These are phyloP conservation scores for Acanthosepion esculentum DNA, from an alignment of 2,888 invertebrate species.

Conservation along the genomic window DNA sequence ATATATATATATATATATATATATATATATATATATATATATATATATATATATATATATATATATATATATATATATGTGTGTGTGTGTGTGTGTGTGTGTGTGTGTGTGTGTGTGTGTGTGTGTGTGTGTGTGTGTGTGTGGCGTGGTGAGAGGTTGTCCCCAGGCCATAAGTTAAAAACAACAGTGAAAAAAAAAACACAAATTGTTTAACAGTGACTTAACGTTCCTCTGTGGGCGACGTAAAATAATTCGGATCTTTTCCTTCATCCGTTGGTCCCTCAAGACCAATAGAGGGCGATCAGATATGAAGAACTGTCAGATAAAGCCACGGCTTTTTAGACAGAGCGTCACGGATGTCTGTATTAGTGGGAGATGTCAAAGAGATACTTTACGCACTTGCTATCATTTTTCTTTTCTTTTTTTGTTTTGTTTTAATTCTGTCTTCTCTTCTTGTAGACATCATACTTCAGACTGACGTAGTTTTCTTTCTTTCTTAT, in stretches of 20 bases:
- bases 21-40: background rate
- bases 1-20: background rate
- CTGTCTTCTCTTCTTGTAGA: no score
- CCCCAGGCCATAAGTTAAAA: background rate
- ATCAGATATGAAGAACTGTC: background rate
- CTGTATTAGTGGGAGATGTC: background rate
- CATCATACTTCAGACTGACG: no score
- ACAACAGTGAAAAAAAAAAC: background rate
- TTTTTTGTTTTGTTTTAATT: background rate
- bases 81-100: background rate
- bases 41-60: background rate
- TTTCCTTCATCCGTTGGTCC: background rate
- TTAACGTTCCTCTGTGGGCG: background rate
- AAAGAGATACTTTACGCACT: background rate
- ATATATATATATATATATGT: background rate
- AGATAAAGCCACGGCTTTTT: background rate
- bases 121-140: background rate
- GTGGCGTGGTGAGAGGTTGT: background rate
- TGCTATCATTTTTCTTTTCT: background rate
- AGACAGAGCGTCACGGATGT: conserved; percentile 18
- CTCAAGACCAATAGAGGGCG: background rate
- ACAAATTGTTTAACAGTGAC: background rate
- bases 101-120: background rate
- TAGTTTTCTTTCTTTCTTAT: no score
- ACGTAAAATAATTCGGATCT: background rate